Percentiles rank a stretch among this genome's conserved stretches.
phyloP scores from a whole-genome alignment of 2,888 invertebrate species.

The Epinotia bilunana region DNA sequence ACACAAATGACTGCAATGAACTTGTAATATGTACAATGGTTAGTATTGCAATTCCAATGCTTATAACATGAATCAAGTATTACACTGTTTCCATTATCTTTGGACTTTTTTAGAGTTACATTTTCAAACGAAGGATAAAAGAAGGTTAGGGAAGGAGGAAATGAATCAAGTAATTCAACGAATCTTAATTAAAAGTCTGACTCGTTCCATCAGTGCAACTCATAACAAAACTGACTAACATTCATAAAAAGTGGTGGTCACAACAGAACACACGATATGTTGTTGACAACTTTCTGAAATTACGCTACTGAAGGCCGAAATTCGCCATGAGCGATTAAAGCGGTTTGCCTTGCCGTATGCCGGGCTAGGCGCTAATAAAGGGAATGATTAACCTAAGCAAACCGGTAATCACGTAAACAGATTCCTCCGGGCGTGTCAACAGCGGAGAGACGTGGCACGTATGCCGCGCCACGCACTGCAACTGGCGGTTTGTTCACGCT shows the following conservation, averaged over 20 bases:
- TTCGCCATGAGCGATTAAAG: constrained; percentile 4
- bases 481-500: constrained; percentile 67
- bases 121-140: background rate
- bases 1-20: constrained; percentile 50
- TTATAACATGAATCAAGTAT: too few relatives aligned
- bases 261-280: too few relatives aligned
- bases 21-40: constrained; percentile 14
- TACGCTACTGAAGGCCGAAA: too few relatives aligned
- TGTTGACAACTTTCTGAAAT: too few relatives aligned
- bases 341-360: background rate
- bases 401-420: constrained; percentile 73
- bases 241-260: too few relatives aligned
- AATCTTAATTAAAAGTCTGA: background rate
- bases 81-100: too few relatives aligned
- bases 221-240: too few relatives aligned
- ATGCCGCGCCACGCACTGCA: constrained; percentile 70
- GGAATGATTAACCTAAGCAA: constrained; percentile 75
- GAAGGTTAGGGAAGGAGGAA: background rate
- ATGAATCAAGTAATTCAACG: background rate
- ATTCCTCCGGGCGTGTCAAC: constrained; percentile 64
- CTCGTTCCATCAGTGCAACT: too few relatives aligned
- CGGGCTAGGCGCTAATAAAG: constrained; percentile 60
- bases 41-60: too few relatives aligned
- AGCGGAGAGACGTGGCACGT: constrained; percentile 59
- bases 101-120: background rate